These are phyloP conservation scores for Himantopus leucocephalus DNA, from an alignment of 2,113 vertebrate species.

Conservation along the genomic window DNA sequence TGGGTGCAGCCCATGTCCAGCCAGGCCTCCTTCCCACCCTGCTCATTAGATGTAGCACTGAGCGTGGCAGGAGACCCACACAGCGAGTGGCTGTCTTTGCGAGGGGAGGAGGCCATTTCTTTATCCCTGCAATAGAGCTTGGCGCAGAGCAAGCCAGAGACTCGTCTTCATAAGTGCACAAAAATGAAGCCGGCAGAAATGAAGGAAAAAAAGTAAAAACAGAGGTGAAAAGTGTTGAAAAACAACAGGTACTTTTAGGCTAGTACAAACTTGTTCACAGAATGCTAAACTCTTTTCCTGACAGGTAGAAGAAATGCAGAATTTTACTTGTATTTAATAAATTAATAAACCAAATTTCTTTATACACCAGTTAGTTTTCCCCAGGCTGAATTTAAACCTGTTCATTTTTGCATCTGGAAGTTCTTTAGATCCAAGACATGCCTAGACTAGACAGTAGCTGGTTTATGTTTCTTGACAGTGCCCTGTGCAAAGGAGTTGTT, in stretches of 20 bases:
- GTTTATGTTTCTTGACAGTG: background rate
- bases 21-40: fast-evolving
- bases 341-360: background rate
- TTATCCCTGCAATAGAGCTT: background rate
- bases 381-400: background rate
- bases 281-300: background rate
- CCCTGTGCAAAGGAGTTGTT: background rate
- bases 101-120: background rate
- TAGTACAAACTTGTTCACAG: background rate
- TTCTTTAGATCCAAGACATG: background rate
- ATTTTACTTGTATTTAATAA: background rate
- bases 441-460: background rate
- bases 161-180: background rate
- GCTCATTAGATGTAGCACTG: fast-evolving
- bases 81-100: background rate
- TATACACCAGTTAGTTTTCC: background rate
- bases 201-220: background rate
- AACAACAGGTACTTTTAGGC: background rate
- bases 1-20: background rate
- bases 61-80: background rate
- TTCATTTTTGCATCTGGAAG: constrained; percentile 12
- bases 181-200: background rate
- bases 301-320: background rate
- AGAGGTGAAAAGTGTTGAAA: background rate
- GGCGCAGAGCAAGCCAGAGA: background rate